A percentile compares a stretch with the other conserved stretches of the same genome.
These are phyloP conservation scores for Pterostichus niger DNA, from an alignment of 2,888 invertebrate genomes.

Conservation along the genomic window DNA sequence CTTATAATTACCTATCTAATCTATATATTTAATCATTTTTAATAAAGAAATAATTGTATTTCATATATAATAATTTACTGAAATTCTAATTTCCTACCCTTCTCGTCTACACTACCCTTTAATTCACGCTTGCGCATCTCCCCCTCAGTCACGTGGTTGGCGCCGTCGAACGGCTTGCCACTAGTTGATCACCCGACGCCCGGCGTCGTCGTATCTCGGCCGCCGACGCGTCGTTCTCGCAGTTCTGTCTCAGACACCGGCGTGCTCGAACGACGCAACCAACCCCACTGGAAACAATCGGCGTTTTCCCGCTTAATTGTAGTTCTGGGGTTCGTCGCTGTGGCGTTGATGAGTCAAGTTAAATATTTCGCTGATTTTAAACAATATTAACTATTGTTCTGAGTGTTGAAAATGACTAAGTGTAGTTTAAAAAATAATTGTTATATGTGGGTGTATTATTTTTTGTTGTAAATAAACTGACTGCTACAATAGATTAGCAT, in stretches of 20 bases:
- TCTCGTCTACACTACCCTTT: slow-evolving; percentile 2
- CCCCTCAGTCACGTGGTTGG: not conserved
- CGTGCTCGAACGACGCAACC: not conserved
- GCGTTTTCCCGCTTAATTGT: not conserved
- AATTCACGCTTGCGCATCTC: not conserved
- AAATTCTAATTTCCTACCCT: not conserved
- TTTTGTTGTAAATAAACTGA: too few species aligned
- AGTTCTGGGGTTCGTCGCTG: not conserved
- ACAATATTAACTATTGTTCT: too few species aligned
- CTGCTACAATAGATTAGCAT: too few species aligned
- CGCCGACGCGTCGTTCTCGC: not conserved
- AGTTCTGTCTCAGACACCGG: not conserved
- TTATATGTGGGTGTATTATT: too few species aligned
- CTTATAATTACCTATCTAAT: too few species aligned
- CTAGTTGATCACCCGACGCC: slow-evolving; percentile 11
- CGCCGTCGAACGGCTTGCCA: not conserved
- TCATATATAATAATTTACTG: not conserved
- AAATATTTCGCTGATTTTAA: too few species aligned
- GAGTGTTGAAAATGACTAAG: too few species aligned
- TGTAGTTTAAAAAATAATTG: too few species aligned
- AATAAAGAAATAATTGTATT: too few species aligned
- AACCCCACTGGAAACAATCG: not conserved
- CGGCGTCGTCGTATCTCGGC: not conserved
- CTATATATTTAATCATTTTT: too few species aligned
- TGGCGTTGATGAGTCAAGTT: not conserved